A percentile compares a stretch with the other conserved stretches of the same genome.
Conservation (phyloP, 2,797 vertebrate genomes). For the Oreochromis grahami region DNA sequence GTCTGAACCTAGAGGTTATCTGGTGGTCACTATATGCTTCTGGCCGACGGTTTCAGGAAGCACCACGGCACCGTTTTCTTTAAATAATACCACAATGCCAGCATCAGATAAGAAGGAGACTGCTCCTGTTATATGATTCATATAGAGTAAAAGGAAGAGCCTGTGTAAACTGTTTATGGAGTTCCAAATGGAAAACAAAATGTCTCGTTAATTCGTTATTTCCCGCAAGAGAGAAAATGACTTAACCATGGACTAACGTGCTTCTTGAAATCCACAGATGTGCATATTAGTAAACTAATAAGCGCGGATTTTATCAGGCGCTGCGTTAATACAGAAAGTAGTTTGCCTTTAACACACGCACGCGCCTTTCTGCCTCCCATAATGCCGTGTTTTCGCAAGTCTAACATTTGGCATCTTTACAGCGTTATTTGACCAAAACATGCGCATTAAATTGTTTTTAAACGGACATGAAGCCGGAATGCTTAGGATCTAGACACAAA, state of each 20-base stretch:
- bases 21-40: slow-evolving; percentile 54
- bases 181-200: slow-evolving; percentile 15
- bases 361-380: background rate
- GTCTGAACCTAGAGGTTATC: slow-evolving; percentile 58
- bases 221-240: background rate
- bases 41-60: slow-evolving; percentile 65
- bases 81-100: slow-evolving; percentile 76
- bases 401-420: background rate
- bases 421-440: background rate
- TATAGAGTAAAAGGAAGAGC: slow-evolving; percentile 56
- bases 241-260: background rate
- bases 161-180: slow-evolving; percentile 59
- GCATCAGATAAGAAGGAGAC: slow-evolving; percentile 68
- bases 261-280: background rate
- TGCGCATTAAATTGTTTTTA: background rate
- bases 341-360: background rate
- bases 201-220: slow-evolving; percentile 9
- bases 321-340: background rate
- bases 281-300: background rate
- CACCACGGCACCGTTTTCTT: slow-evolving; percentile 63
- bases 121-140: slow-evolving; percentile 65
- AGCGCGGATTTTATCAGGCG: background rate
- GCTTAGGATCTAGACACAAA: background rate
- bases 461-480: background rate
- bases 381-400: background rate